Evolutionary conservation across 1,140 invertebrate genomes (phyloP).

Genomic region (Meloidogyne floridensis): DNA sequence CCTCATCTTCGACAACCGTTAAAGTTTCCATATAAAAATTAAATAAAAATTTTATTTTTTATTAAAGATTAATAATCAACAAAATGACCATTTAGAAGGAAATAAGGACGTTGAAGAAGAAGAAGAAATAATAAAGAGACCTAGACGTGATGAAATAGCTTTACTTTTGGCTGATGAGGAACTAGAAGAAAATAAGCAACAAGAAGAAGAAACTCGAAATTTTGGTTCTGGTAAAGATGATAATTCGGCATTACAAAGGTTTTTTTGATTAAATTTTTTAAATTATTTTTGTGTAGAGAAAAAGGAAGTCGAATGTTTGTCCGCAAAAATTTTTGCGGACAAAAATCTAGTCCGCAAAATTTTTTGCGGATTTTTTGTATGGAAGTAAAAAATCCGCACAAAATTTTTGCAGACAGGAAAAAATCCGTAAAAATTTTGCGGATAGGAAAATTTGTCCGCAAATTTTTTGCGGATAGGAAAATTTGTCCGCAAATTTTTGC

Average conservation of each 20-base stretch:
- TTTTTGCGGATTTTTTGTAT: too few species aligned
- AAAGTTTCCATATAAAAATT: neutral
- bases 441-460: too few species aligned
- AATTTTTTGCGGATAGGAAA: too few species aligned
- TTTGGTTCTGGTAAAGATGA: neutral
- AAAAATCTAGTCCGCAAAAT: too few species aligned
- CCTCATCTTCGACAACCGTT: neutral
- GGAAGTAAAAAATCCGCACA: too few species aligned
- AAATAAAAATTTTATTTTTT: conserved; percentile 27
- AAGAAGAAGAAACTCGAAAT: neutral
- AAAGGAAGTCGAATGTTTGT: neutral
- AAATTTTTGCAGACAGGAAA: too few species aligned
- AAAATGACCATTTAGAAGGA: neutral
- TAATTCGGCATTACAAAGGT: neutral
- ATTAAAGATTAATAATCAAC: conserved; percentile 13
- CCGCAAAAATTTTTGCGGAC: too few species aligned
- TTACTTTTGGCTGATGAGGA: conserved; percentile 29
- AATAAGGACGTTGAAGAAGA: neutral
- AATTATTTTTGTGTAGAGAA: neutral
- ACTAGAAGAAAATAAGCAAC: neutral
- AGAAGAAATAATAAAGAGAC: conserved; percentile 12
- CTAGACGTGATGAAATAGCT: conserved; percentile 34
- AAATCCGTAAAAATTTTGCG: too few species aligned
- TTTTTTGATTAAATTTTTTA: neutral
- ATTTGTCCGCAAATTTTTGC: neutral